Evolutionary conservation across 2,888 invertebrate genomes (phyloP).

Genomic region (Aspidiotus rigidus): DNA sequence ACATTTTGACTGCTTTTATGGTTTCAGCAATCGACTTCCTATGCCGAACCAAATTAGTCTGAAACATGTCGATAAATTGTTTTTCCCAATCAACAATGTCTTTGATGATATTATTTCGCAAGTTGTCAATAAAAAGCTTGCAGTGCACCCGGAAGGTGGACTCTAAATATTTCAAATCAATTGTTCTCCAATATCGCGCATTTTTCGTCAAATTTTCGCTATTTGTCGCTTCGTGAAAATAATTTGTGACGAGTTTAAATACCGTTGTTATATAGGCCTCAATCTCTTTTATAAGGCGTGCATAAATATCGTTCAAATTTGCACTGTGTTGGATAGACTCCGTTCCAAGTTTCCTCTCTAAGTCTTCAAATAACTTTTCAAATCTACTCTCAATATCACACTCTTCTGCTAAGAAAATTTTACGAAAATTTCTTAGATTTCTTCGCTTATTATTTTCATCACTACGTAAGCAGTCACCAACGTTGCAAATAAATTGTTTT

Average conservation of each 20-base stretch:
- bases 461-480: neutral
- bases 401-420: constrained; percentile 22
- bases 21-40: constrained; percentile 17
- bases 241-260: constrained; percentile 10
- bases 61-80: constrained; percentile 6
- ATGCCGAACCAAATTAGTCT: constrained; percentile 19
- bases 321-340: neutral
- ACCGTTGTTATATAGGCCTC: constrained; percentile 9
- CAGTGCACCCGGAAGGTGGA: neutral
- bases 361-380: constrained; percentile 18
- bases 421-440: constrained; percentile 13
- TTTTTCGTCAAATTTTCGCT: neutral
- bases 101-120: neutral
- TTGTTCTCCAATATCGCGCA: too few relatives aligned
- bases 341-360: neutral
- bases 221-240: constrained; percentile 1
- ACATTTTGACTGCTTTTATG: constrained; percentile 13
- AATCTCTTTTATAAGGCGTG: constrained; percentile 3
- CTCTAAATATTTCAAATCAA: neutral
- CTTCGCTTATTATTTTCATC: too few relatives aligned
- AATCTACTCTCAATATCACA: constrained; percentile 16
- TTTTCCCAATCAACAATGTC: neutral
- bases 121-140: neutral
- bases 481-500: constrained; percentile 1
- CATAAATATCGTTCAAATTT: neutral